Percentiles rank a stretch among this genome's conserved stretches.
These are phyloP conservation scores for Centropus bengalensis DNA, from an alignment of 2,113 vertebrate genomes.

Conservation along the genomic window DNA sequence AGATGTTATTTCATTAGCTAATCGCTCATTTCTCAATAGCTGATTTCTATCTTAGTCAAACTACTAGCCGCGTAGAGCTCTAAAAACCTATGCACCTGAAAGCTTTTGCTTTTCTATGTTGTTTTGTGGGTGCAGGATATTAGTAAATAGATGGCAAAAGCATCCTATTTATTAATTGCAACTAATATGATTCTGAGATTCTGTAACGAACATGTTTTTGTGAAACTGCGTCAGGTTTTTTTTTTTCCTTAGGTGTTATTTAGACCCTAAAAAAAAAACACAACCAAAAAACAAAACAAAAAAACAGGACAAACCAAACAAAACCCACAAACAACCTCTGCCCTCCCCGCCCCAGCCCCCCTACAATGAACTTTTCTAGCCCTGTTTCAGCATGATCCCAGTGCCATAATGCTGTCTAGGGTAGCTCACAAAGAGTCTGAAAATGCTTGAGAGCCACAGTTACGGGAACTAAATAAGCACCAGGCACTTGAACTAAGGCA, in stretches of 20 bases:
- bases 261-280: too few species aligned
- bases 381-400: neutral
- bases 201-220: neutral
- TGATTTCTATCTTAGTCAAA: neutral
- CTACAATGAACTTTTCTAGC: neutral
- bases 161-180: neutral
- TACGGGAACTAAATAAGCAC: neutral
- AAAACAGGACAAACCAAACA: neutral
- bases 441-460: neutral
- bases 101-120: neutral
- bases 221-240: neutral
- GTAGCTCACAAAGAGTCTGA: neutral
- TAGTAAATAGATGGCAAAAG: neutral
- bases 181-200: neutral
- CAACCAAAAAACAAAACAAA: neutral
- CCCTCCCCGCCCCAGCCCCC: too few species aligned
- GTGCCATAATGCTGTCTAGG: neutral
- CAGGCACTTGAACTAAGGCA: neutral
- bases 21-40: neutral
- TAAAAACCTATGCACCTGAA: neutral
- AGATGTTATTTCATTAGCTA: neutral
- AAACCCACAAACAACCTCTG: fast-evolving
- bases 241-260: too few species aligned
- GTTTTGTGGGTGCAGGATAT: neutral
- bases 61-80: neutral